These are phyloP conservation scores for Acromyrmex echinatior DNA, from an alignment of 1,140 invertebrate genomes.

Conservation along the genomic window DNA sequence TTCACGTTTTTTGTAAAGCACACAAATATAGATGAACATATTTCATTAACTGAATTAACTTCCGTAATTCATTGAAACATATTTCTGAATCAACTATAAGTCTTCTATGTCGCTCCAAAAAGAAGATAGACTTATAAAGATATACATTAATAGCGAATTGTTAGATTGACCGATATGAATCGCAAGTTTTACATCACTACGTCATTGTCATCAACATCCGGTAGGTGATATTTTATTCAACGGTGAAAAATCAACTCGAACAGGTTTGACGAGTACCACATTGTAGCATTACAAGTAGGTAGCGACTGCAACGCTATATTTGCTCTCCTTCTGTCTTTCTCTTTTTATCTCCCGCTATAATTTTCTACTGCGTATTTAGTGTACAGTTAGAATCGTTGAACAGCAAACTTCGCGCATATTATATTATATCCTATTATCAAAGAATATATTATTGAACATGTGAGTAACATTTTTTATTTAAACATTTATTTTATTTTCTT, in stretches of 20 bases:
- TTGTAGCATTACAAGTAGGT: constrained; percentile 48
- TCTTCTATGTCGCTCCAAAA: not conserved
- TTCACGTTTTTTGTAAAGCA: not conserved
- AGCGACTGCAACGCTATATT: not conserved
- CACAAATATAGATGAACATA: not conserved
- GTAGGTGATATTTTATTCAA: constrained; percentile 44
- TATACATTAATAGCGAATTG: constrained; percentile 18
- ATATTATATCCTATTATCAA: too few species aligned
- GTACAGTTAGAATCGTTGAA: constrained; percentile 44
- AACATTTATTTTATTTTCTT: not conserved
- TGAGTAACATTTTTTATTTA: constrained; percentile 1
- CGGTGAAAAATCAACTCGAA: constrained; percentile 39
- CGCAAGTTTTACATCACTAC: constrained; percentile 42
- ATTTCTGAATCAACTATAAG: not conserved
- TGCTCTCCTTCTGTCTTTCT: constrained; percentile 15
- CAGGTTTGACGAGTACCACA: constrained; percentile 58
- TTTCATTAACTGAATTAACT: not conserved
- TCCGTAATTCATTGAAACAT: not conserved
- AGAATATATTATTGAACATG: not conserved
- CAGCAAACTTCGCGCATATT: constrained; percentile 1
- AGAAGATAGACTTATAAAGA: constrained; percentile 26
- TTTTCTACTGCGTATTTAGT: constrained; percentile 49
- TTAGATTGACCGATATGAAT: constrained; percentile 44
- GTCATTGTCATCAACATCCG: constrained; percentile 55
- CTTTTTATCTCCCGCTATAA: constrained; percentile 5